Evolutionary conservation across 2,888 invertebrate species (phyloP), one percentile per base, ranked within the genome.

Genomic region (Heteromyza rotundicornis): DNA sequence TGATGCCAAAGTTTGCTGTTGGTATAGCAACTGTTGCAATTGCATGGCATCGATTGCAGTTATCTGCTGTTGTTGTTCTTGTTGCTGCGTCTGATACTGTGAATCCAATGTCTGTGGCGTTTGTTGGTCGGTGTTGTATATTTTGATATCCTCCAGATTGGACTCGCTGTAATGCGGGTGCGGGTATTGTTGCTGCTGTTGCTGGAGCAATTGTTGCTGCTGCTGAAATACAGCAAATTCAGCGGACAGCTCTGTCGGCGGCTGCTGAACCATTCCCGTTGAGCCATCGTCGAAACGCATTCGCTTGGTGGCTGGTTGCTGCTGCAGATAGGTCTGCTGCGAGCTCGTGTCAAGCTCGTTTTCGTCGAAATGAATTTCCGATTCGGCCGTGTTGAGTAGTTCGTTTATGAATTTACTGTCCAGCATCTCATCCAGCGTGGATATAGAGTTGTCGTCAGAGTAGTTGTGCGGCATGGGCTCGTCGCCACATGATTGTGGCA

Each of bases 401-500:
- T 81, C 82, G 35, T 79, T 81, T 20, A 81, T 77, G 27, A 81
- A 73, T 70, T 81, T 81, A 60, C 79, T 79, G 65, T 80, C 81
- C 20, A 82, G 71, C 71, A 78, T 75, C 49, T 82, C 82, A 27
- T 80, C 80, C 27, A 82, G 70, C 1, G 75, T 80, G 20, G 80
- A 64, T 66, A 81, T 79, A 19, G 80, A 79, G 66, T 78, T 81
- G 8, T 81, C 77, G 62, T 81, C 81, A 14, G 78, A 77, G 49
- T 74, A 68, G 19, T 75, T 80, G 17, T 76, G 74, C 40, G 70
- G 66, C 66, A 78, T 59, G 17, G 70, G 67, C 7, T 68, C 70
- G 27, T n/a, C n/a, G n/a, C 73, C 75, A n/a, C 40, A 22, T 56
- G 55, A n/a, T n/a, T n/a, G 17, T 32, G 65, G 64, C 23, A 56